Percentiles rank a stretch among this genome's conserved stretches.
phyloP scores from a whole-genome alignment of 2,888 invertebrate species.

The Steinernema scapterisci region DNA sequence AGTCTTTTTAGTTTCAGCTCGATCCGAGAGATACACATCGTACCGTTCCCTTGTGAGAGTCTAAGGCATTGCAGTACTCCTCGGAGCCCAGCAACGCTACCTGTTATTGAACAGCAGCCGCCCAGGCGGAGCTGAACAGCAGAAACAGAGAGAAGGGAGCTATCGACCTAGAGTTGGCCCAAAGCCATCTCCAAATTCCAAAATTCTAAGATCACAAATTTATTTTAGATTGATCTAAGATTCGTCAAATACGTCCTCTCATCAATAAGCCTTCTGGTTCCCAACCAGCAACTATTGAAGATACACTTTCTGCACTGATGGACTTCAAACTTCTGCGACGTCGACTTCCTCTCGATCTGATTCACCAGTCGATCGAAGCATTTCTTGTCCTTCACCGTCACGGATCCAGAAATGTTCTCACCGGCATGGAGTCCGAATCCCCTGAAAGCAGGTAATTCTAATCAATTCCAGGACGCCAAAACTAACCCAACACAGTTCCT shows the following conservation, averaged over 20 bases:
- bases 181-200: too few species aligned
- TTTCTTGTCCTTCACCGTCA: constrained; percentile 64
- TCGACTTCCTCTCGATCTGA: constrained; percentile 61
- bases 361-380: constrained; percentile 65
- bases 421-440: constrained; percentile 65
- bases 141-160: too few species aligned
- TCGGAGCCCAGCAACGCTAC: too few species aligned
- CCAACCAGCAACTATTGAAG: constrained; percentile 66
- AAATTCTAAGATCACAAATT: too few species aligned
- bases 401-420: constrained; percentile 65
- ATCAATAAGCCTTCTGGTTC: constrained; percentile 56
- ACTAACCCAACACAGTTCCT: constrained; percentile 64
- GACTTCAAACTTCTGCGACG: constrained; percentile 65
- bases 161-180: too few species aligned
- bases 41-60: too few species aligned
- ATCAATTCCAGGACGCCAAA: too few species aligned
- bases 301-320: constrained; percentile 65
- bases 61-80: too few species aligned
- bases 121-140: too few species aligned
- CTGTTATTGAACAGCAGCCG: too few species aligned
- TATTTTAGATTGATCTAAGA: constrained; percentile 47
- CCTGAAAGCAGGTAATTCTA: constrained; percentile 44
- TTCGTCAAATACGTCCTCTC: constrained; percentile 64
- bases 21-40: too few species aligned
- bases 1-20: too few species aligned